Evolutionary conservation across 2,888 invertebrate genomes (phyloP), one percentile per base, ranked within the genome.

Genomic region (Melanostoma mellinum): DNA sequence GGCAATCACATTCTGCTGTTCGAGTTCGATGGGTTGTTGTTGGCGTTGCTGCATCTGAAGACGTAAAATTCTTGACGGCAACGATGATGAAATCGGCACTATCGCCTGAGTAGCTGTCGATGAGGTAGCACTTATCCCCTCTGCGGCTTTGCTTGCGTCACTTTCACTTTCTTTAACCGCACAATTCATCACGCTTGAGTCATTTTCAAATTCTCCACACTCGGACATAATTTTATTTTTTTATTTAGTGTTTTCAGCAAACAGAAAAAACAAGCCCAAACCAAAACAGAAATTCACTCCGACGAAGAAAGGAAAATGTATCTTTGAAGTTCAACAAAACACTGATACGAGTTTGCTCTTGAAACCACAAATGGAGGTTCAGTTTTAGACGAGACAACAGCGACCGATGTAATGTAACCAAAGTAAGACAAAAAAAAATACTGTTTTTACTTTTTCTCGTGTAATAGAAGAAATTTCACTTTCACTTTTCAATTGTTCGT

Each of bases 81-180:
- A 77, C 42, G 91, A 90, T 1, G 90, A 88, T 42, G 90, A 90
- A n/a, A 90, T 56, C 0, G 90, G 90, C 48, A 90, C 90, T 46
- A 90, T 86, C 0, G 90, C 90, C 74, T 88, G 88, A 3, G 69
- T 65, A 32, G 38, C 35, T 20, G 56, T 55, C 40, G 65, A 65
- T 60, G 55, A 32, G 46, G 58, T 46, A 40, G 65, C 8, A 40
- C 38, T 61, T 55, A 55, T 48, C 46, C 35, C 55, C 55, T 53
- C 61, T 36, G 48, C 20, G 20, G 20, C 30, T 53, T 61, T 67
- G 20, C 36, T 55, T 46, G 65, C 50, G 8, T 65, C 71, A 84
- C 84, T 84, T 84, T 84, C 84, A 84, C 84, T 84, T 84, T 84
- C 74, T 55, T 75, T 79, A 35, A 65, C 73, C 68, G 78, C 82